Conservation (phyloP, 2,113 vertebrate species). For the Rousettus leschenaultii region DNA sequence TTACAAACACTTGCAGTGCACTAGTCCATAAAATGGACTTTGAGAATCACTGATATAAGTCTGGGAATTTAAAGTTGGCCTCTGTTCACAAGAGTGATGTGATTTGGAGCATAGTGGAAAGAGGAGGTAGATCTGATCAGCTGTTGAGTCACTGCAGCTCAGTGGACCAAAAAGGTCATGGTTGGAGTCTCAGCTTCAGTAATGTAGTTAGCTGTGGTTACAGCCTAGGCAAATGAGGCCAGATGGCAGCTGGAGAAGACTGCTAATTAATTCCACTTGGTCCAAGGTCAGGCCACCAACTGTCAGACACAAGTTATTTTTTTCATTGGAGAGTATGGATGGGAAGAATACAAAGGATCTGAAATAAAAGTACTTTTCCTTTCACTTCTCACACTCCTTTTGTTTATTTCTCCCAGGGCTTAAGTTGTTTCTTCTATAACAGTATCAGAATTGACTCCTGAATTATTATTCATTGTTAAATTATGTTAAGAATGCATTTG, state of each 20-base stretch:
- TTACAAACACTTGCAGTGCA: neutral
- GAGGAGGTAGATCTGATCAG: conserved; percentile 22
- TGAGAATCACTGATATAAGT: neutral
- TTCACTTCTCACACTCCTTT: neutral
- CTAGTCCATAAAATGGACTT: neutral
- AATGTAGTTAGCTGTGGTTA: conserved; percentile 35
- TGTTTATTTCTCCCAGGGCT: conserved; percentile 34
- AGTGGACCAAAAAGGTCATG: conserved; percentile 37
- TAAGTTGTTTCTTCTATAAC: conserved; percentile 38
- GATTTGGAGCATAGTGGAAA: neutral
- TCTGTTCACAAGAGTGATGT: neutral
- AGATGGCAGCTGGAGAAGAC: conserved; percentile 38
- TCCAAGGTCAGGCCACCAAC: conserved; percentile 10
- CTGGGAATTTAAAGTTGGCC: neutral
- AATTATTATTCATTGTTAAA: conserved; percentile 47
- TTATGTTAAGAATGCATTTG: conserved; percentile 63
- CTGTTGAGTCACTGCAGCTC: conserved; percentile 39
- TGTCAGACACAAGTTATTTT: neutral
- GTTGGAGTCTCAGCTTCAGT: conserved; percentile 42
- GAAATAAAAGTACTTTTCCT: neutral
- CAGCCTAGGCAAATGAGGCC: conserved; percentile 46
- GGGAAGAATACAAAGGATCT: neutral
- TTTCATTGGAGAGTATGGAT: neutral
- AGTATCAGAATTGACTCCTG: conserved; percentile 36
- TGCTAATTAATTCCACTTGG: conserved; percentile 57